Conservation (phyloP, 2,888 invertebrate species). For the Ectemnius continuus region DNA sequence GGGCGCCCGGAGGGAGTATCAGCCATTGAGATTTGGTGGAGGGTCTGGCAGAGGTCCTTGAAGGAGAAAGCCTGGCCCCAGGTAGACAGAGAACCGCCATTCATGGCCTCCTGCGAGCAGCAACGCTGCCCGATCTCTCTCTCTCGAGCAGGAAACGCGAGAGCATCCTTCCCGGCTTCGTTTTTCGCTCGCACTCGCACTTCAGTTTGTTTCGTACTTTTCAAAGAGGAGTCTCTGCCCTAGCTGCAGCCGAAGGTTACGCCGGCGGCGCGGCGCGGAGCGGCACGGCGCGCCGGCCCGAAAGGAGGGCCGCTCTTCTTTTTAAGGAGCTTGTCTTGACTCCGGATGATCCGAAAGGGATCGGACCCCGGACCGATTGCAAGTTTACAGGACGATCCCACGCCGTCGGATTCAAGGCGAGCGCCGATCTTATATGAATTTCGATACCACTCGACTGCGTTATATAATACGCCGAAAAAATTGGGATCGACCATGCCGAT, state of each 20-base stretch:
- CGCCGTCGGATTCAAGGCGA: conserved; percentile 15
- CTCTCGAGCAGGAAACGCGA: conserved; percentile 49
- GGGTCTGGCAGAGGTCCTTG: conserved; percentile 40
- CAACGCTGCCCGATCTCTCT: conserved; percentile 20
- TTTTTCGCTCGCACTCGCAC: too few species aligned
- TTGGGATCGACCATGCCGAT: background rate
- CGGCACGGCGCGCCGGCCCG: conserved; percentile 4
- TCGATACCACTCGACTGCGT: conserved; percentile 34
- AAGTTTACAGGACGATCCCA: conserved; percentile 16
- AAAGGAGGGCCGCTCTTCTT: background rate
- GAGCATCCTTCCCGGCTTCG: conserved; percentile 34
- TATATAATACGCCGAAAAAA: conserved; percentile 17
- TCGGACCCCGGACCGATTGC: conserved; percentile 28
- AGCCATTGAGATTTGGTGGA: conserved; percentile 43
- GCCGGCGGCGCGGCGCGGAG: conserved; percentile 21
- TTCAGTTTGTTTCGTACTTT: conserved; percentile 39
- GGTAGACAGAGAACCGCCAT: conserved; percentile 56
- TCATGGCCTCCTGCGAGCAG: conserved; percentile 45
- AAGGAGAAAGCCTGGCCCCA: conserved; percentile 36
- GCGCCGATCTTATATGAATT: conserved; percentile 18
- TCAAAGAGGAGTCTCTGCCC: conserved; percentile 34
- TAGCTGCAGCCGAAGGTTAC: conserved; percentile 39
- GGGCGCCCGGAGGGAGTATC: conserved; percentile 5
- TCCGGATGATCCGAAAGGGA: conserved; percentile 38
- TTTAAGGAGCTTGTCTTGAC: conserved; percentile 23